Evolutionary conservation across 1,140 invertebrate genomes (phyloP), one percentile per base, ranked within the genome.

Genomic region (Brachionus koreanus): DNA sequence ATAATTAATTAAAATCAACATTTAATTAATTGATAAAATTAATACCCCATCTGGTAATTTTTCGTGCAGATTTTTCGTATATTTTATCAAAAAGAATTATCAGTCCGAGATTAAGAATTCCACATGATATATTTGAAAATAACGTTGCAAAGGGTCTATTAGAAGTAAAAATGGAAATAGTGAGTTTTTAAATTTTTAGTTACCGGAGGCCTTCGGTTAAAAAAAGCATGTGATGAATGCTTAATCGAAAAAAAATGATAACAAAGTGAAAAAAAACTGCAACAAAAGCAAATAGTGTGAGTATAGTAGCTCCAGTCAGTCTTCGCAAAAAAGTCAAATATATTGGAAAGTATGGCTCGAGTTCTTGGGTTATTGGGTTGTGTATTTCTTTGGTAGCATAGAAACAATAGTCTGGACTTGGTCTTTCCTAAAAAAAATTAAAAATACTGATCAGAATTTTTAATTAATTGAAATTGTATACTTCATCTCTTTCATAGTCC

Each of bases 401-500:
- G 23, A 86, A 86, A 52, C 85, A 85, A 84, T 87, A 89, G 63
- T 88, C 86, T 49, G 88, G 87, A n/a, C 87, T 69, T 9, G 88
- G 88, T 63, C 86, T 83, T 65, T 79, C 49, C 76, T 61, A 35
- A 19, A 23, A 29, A 39, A 57, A 79, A n/a, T 16, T 16, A 23
- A 35, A 16, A 16, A 57, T 42, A 42, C 2, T 42, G 13, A 65
- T 29, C 29, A 5, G 1, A 49, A 74, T 19, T 79, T 57, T 57
- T 23, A 25, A 16, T 42, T n/a, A n/a, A n/a, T n/a, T n/a, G n/a
- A n/a, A 9, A 12, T 13, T 19, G 10, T 6, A 33, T 86, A 93
- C 93, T 82, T 93, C 92, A 84, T 93, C 91, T 79, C 93, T 91
- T 85, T 93, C 92, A 87, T 93, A 94, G 69, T 92, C 93, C 46